phyloP scores from a whole-genome alignment of 2,113 vertebrate genomes.

The Engraulis encrasicolus region DNA sequence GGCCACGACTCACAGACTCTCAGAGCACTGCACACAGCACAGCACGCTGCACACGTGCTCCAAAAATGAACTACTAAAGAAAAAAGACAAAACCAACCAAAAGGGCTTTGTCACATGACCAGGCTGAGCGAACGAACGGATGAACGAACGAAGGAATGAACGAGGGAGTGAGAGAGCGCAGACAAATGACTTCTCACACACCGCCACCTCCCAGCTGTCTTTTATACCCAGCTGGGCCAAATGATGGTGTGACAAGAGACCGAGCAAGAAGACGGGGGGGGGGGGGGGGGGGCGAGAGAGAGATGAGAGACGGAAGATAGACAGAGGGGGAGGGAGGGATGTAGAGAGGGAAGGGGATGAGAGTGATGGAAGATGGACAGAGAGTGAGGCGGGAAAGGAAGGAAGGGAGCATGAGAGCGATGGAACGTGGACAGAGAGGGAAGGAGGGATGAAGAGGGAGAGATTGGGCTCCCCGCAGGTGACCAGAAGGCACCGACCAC shows the following conservation, averaged over 20 bases:
- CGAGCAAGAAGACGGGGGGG: too few species aligned
- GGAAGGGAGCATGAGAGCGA: too few species aligned
- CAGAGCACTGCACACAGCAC: background rate
- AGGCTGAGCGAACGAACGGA: background rate
- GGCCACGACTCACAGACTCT: background rate
- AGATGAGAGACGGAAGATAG: too few species aligned
- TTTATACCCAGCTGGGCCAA: background rate
- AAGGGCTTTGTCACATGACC: background rate
- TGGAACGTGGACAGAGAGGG: background rate
- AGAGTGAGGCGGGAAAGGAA: background rate
- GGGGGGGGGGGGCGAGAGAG: too few species aligned
- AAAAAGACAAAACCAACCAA: background rate
- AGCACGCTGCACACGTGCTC: background rate
- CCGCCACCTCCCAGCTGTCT: background rate
- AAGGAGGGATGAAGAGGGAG: background rate
- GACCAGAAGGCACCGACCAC: background rate
- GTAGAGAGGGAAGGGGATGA: background rate
- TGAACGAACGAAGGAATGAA: too few species aligned
- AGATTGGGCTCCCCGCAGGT: background rate
- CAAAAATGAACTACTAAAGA: background rate
- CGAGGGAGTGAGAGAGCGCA: background rate
- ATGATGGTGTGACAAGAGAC: background rate
- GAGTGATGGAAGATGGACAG: background rate
- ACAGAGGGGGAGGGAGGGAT: too few species aligned
- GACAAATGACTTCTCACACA: background rate